Conservation (phyloP, 2,888 invertebrate species). For the Coleophora flavipennella region DNA sequence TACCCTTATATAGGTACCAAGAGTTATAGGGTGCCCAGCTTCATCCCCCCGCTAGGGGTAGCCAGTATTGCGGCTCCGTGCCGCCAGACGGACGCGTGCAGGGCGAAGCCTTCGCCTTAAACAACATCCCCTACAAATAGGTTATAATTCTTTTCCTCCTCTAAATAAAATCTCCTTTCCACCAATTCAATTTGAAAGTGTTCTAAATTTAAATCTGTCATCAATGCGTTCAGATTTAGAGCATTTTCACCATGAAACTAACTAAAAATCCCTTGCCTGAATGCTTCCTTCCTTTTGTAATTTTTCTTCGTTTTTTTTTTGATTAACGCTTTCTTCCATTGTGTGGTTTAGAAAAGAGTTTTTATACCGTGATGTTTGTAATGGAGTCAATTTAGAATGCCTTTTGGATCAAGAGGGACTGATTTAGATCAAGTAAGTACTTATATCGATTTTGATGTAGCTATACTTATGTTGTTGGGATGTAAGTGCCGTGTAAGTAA, state of each 20-base stretch:
- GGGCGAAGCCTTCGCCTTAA: too few relatives aligned
- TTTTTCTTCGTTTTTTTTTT: conserved; percentile 10
- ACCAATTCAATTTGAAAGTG: conserved; percentile 10
- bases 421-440: too few relatives aligned
- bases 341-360: background rate
- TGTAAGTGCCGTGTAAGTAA: too few relatives aligned
- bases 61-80: conserved; percentile 54
- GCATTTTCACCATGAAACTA: conserved; percentile 13
- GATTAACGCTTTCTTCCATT: conserved; percentile 5
- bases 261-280: conserved; percentile 18
- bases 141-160: too few relatives aligned
- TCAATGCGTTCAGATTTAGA: conserved; percentile 10
- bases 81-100: conserved; percentile 40
- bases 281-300: conserved; percentile 17
- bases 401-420: too few relatives aligned
- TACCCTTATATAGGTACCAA: too few relatives aligned
- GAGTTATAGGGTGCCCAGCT: background rate
- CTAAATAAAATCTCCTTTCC: background rate
- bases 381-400: too few relatives aligned
- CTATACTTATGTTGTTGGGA: too few relatives aligned
- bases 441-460: too few relatives aligned
- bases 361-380: too few relatives aligned
- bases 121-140: too few relatives aligned
- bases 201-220: conserved; percentile 19
- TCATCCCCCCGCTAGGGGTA: conserved; percentile 26